phyloP scores from a whole-genome alignment of 2,113 vertebrate species.

The Neolamprologus brichardi region DNA sequence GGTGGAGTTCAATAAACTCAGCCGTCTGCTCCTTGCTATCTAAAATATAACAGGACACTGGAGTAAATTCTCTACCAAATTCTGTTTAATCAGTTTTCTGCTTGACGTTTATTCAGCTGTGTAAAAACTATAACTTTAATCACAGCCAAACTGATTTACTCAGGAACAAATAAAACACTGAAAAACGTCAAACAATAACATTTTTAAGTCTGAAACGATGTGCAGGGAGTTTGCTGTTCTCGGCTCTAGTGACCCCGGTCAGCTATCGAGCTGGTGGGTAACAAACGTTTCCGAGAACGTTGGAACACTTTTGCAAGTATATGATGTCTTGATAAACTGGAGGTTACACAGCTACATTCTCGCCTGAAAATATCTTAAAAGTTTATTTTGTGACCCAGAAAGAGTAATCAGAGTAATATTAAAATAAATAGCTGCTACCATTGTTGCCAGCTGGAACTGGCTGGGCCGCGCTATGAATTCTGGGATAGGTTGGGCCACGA shows the following conservation, averaged over 20 bases:
- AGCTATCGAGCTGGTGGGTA: not conserved
- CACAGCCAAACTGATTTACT: not conserved
- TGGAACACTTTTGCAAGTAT: accelerated
- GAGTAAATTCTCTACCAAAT: not conserved
- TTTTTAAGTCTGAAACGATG: not conserved
- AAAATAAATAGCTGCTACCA: not conserved
- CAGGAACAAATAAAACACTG: not conserved
- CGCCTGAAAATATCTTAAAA: not conserved
- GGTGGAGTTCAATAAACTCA: not conserved
- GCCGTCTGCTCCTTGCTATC: not conserved
- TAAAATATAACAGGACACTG: not conserved
- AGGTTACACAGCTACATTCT: not conserved
- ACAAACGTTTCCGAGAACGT: accelerated
- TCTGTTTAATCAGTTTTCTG: accelerated
- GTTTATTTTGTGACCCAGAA: not conserved
- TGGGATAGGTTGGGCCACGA: not conserved
- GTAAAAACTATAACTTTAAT: not conserved
- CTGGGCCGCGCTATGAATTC: not conserved
- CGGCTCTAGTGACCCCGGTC: not conserved
- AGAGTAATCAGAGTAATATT: not conserved
- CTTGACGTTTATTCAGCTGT: not conserved
- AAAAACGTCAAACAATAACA: not conserved
- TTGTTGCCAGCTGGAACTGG: accelerated
- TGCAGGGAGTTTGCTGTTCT: not conserved
- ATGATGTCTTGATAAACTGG: accelerated